Conservation (phyloP, 2,113 vertebrate species). For the Bubalus kerabau region DNA sequence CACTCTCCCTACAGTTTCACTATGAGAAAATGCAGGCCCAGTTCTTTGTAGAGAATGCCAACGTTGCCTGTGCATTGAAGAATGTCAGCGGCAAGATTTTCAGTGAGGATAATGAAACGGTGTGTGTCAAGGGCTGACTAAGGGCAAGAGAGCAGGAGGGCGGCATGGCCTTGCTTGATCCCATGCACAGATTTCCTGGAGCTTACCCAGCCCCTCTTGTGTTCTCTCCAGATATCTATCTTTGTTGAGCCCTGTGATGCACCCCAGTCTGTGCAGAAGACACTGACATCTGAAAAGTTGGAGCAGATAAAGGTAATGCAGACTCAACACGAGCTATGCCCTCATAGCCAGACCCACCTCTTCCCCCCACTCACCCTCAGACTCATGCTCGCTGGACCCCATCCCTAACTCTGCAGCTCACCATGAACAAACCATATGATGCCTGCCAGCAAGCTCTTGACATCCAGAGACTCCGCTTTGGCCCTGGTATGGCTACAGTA, state of each 20-base stretch:
- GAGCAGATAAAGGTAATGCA: neutral
- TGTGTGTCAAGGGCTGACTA: neutral
- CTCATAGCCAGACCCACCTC: neutral
- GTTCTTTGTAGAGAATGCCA: neutral
- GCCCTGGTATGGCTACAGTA: slow-evolving; percentile 62
- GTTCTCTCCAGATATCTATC: no score
- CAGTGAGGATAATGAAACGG: neutral
- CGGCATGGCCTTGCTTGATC: no score
- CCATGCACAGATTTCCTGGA: no score
- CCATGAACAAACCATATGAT: slow-evolving; percentile 85
- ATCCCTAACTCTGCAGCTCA: slow-evolving; percentile 61
- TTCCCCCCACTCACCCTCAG: neutral
- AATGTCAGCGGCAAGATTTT: no score
- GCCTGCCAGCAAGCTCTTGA: slow-evolving; percentile 81
- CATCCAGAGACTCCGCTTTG: slow-evolving; percentile 51
- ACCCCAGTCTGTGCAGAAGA: neutral
- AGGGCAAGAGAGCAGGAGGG: neutral
- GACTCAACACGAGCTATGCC: neutral
- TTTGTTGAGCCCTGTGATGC: no score
- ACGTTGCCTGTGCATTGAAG: neutral
- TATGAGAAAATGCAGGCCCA: no score
- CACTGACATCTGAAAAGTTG: no score
- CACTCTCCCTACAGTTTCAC: no score
- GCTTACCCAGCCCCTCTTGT: no score
- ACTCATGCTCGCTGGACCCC: neutral